Conservation (phyloP, 2,113 vertebrate genomes). For the Thunnus maccoyii region DNA sequence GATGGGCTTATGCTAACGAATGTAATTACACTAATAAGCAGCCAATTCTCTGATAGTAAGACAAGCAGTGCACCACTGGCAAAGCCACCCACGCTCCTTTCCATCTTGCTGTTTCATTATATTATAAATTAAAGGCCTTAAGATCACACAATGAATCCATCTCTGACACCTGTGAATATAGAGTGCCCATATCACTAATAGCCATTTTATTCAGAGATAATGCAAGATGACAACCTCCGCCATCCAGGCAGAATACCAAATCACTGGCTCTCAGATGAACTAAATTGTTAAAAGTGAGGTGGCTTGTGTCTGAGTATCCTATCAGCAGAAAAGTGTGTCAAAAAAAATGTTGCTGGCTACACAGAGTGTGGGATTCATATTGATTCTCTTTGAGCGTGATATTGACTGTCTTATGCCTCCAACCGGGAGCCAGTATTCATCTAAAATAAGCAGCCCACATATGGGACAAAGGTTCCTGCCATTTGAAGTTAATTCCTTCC, state of each 20-base stretch:
- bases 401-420: conserved; percentile 41
- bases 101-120: conserved; percentile 57
- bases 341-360: conserved; percentile 41
- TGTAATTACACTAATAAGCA: conserved; percentile 73
- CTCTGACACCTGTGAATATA: conserved; percentile 60
- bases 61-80: conserved; percentile 35
- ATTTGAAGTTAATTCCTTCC: conserved; percentile 49
- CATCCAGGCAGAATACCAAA: conserved; percentile 55
- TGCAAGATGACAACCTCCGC: conserved; percentile 50
- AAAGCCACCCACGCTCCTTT: conserved; percentile 45
- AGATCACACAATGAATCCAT: conserved; percentile 54
- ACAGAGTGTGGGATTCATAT: conserved; percentile 51
- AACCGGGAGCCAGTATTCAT: conserved; percentile 21
- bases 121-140: conserved; percentile 71
- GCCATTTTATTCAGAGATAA: conserved; percentile 65
- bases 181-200: conserved; percentile 51
- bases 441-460: conserved; percentile 31
- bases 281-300: conserved; percentile 48
- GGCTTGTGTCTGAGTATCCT: conserved; percentile 23
- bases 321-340: conserved; percentile 17
- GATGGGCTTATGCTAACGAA: conserved; percentile 63
- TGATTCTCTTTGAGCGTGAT: conserved; percentile 66
- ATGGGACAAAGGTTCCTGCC: conserved; percentile 19
- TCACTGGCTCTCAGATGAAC: conserved; percentile 43
- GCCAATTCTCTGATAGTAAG: conserved; percentile 62